These are phyloP conservation scores for Agriopis aurantiaria DNA, from an alignment of 2,888 invertebrate species.

Conservation along the genomic window DNA sequence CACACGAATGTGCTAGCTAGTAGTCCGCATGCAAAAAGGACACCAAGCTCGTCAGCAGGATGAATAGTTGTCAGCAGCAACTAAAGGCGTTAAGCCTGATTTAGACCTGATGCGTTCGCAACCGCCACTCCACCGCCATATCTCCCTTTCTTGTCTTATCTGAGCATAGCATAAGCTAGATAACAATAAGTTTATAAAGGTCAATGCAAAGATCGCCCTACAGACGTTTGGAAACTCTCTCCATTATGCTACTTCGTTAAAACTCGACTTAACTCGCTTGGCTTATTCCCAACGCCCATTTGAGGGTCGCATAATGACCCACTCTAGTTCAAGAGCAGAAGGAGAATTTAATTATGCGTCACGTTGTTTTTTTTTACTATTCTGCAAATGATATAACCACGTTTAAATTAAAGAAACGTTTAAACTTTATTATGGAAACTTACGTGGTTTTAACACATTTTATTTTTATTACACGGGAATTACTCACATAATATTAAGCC, in stretches of 20 bases:
- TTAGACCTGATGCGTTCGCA: too few species aligned
- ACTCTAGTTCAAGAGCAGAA: constrained; percentile 12
- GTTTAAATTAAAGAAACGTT: too few species aligned
- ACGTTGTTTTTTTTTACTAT: too few species aligned
- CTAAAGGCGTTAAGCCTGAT: neutral
- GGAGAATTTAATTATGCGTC: constrained; percentile 3
- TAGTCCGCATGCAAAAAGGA: too few species aligned
- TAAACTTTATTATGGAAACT: too few species aligned
- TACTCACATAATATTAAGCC: too few species aligned
- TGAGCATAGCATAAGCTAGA: neutral
- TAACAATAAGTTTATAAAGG: neutral
- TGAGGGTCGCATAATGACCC: constrained; percentile 38
- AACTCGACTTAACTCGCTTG: constrained; percentile 40
- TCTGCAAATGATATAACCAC: too few species aligned
- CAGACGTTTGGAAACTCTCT: constrained; percentile 12
- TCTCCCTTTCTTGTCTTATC: neutral
- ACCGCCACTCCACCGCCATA: too few species aligned
- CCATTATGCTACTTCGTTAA: constrained; percentile 34
- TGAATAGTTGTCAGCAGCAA: too few species aligned
- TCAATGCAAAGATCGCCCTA: constrained; percentile 4
- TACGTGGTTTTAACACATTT: too few species aligned
- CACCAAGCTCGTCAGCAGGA: neutral
- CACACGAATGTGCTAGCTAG: too few species aligned
- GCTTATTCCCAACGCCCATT: constrained; percentile 38
- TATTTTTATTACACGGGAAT: too few species aligned